Conservation (phyloP, 2,888 invertebrate species). For the Synergus laeviventris region DNA sequence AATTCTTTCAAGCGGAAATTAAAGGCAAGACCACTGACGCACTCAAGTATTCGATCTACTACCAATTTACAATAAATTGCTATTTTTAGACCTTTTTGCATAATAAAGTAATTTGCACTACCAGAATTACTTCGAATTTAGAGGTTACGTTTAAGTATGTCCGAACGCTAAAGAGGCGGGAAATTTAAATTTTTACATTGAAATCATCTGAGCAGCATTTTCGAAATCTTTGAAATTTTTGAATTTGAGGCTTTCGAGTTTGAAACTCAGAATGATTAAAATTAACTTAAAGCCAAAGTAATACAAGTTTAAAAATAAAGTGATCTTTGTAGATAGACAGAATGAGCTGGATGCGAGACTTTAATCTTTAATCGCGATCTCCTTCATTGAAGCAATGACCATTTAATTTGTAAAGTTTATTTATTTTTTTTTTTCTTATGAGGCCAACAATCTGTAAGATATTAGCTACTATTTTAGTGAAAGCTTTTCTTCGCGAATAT, state of each 20-base stretch:
- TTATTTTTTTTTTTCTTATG: not conserved
- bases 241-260: too few species aligned
- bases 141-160: not conserved
- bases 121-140: not conserved
- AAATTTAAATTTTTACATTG: not conserved
- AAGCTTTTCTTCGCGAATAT: not conserved
- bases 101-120: too few species aligned
- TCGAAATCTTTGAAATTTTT: too few species aligned
- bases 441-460: not conserved
- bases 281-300: too few species aligned
- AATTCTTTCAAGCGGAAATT: conserved; percentile 27
- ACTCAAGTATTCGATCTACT: too few species aligned
- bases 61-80: not conserved
- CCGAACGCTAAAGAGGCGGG: not conserved
- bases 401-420: not conserved
- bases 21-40: not conserved
- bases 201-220: not conserved
- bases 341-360: not conserved
- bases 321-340: too few species aligned
- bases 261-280: too few species aligned
- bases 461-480: not conserved
- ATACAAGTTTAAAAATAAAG: too few species aligned
- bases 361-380: not conserved
- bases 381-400: not conserved
- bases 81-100: not conserved